A percentile compares a stretch with the other conserved stretches of the same genome.
Evolutionary conservation across 1,140 invertebrate species (phyloP).

Genomic region (Lepidurus arcticus): DNA sequence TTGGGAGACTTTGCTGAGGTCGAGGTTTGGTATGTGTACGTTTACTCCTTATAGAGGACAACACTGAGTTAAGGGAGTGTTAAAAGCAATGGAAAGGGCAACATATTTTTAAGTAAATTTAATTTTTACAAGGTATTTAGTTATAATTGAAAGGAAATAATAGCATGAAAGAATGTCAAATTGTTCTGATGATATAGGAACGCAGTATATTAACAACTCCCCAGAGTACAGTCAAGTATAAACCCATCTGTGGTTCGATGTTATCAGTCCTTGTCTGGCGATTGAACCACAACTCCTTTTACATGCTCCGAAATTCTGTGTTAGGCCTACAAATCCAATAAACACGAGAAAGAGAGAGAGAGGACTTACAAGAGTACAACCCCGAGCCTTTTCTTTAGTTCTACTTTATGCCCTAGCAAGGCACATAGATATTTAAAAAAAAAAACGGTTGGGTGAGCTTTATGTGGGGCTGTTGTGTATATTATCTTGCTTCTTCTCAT

Average conservation of each 20-base stretch:
- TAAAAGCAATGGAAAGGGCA: no score
- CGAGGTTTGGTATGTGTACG: background rate
- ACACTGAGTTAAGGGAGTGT: no score
- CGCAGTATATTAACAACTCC: background rate
- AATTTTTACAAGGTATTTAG: background rate
- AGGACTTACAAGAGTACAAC: no score
- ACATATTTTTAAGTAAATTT: background rate
- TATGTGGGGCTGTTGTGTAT: background rate
- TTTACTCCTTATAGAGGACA: background rate
- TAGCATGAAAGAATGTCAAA: no score
- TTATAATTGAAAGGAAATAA: no score
- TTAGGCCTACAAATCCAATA: background rate
- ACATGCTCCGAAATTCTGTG: background rate
- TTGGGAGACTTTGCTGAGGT: background rate
- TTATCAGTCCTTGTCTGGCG: background rate
- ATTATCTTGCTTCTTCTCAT: background rate
- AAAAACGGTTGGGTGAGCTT: background rate
- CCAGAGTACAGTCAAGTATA: background rate
- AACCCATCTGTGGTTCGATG: constrained; percentile 14
- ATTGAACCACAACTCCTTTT: background rate
- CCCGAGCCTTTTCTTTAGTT: background rate
- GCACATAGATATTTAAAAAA: background rate
- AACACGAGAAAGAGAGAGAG: background rate
- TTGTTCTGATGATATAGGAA: background rate
- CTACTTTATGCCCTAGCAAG: background rate